Evolutionary conservation across 2,888 invertebrate genomes (phyloP), one percentile per base, ranked within the genome.

Genomic region (Epirrhoe tristata): DNA sequence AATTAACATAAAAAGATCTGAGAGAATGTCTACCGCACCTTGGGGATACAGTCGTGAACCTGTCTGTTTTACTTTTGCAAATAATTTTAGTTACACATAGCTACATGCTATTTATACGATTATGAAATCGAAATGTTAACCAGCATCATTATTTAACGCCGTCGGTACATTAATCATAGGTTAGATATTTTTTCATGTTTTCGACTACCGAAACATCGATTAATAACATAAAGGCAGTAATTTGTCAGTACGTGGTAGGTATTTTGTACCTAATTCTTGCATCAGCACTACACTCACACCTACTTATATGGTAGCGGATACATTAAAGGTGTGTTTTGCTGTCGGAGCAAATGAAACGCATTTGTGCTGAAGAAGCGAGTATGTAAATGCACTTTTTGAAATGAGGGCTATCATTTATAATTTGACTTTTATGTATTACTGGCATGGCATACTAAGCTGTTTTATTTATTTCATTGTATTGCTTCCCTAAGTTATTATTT

Each of bases 141-240:
- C 83, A 76, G 82, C 82, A 81, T 87, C 85, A 90, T 90, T 89
- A 88, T 83, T 84, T 82, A 83, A 84, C 81, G 80, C 77, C 75
- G 77, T 73, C 70, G 74, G 58, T 66, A 67, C 82, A 88, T 90
- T 86, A 86, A 88, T 91, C 88, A 88, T 12, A 51, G 31, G 81
- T 77, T 76, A 74, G 72, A 74, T 64, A 77, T 77, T 79, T 80
- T 81, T 79, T 80, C 71, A 78, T 83, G 82, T 83, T 85, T 79
- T 79, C 80, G 79, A 77, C 78, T 80, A 79, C 75, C 73, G 77
- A 76, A 77, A 79, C 74, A 78, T 72, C 79, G 72, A 83, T 83
- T 82, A 83, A 77, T 82, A 76, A 77, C 70, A 72, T 72, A 72
- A 76, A 73, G 74, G 70, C 70, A 65, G 73, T 65, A 71, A 81